Evolutionary conservation across 2,888 invertebrate species (phyloP).

Genomic region (Archips xylosteana): DNA sequence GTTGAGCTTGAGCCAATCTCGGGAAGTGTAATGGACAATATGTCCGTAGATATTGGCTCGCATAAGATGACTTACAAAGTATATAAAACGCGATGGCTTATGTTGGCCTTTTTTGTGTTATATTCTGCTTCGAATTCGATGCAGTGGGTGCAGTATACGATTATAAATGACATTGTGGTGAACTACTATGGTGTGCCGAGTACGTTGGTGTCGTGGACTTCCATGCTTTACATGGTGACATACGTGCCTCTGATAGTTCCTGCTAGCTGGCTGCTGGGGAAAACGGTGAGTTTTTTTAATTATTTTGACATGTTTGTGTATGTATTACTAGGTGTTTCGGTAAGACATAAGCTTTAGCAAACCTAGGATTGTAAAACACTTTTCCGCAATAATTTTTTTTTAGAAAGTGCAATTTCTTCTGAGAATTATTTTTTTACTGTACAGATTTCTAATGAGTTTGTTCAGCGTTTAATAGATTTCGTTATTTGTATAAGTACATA

Average conservation of each 20-base stretch:
- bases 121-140: conserved; percentile 96
- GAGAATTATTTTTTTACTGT: too few species aligned
- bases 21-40: conserved; percentile 64
- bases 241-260: conserved; percentile 99
- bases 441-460: too few species aligned
- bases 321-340: too few species aligned
- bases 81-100: conserved; percentile 91
- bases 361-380: too few species aligned
- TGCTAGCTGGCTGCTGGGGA: conserved; percentile 97
- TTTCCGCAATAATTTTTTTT: too few species aligned
- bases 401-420: too few species aligned
- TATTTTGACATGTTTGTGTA: neutral
- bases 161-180: conserved; percentile 93
- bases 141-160: conserved; percentile 98
- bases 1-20: conserved; percentile 54
- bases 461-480: too few species aligned
- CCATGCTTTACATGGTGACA: conserved; percentile 98
- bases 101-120: conserved; percentile 92
- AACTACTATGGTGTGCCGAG: conserved; percentile 90
- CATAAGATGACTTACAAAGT: conserved; percentile 77
- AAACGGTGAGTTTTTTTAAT: conserved; percentile 88
- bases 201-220: conserved; percentile 96
- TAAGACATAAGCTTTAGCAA: too few species aligned
- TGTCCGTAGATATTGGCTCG: conserved; percentile 48
- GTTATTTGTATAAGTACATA: too few species aligned